Percentiles rank a stretch among this genome's conserved stretches.
phyloP scores from a whole-genome alignment of 2,797 vertebrate genomes.

The Hemitrygon akajei region DNA sequence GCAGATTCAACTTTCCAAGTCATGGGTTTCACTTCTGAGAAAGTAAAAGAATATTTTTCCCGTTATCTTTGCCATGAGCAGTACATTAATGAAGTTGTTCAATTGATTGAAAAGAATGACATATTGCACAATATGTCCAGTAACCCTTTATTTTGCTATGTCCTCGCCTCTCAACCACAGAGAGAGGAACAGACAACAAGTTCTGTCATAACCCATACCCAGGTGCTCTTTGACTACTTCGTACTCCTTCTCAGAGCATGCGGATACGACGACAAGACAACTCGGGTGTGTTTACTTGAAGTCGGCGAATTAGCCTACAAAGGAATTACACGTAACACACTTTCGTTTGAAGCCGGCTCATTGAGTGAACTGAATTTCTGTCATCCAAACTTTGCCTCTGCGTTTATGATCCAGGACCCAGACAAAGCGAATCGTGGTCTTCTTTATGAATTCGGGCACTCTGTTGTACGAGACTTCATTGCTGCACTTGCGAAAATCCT shows the following conservation, averaged over 20 bases:
- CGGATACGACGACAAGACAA: neutral
- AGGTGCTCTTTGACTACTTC: neutral
- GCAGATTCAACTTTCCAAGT: slow-evolving; percentile 45
- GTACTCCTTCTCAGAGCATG: neutral
- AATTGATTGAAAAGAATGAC: neutral
- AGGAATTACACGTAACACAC: too few relatives aligned
- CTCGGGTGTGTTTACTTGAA: neutral
- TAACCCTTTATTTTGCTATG: neutral
- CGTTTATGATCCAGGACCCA: neutral
- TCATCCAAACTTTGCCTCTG: neutral
- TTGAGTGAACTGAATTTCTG: too few relatives aligned
- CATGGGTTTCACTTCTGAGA: slow-evolving; percentile 56
- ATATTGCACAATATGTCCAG: neutral
- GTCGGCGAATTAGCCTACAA: neutral
- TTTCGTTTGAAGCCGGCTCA: neutral
- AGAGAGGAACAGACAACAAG: too few relatives aligned
- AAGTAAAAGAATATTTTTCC: slow-evolving; percentile 53
- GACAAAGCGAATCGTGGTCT: neutral
- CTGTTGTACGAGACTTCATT: neutral
- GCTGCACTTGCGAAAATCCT: neutral
- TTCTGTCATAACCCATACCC: neutral
- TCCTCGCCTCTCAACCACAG: neutral
- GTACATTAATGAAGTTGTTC: slow-evolving; percentile 42
- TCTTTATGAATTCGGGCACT: neutral
- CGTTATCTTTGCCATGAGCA: slow-evolving; percentile 50